Base-by-base conservation (phyloP, 2,113 vertebrate genomes). In the Crotalus viridis region DNA sequence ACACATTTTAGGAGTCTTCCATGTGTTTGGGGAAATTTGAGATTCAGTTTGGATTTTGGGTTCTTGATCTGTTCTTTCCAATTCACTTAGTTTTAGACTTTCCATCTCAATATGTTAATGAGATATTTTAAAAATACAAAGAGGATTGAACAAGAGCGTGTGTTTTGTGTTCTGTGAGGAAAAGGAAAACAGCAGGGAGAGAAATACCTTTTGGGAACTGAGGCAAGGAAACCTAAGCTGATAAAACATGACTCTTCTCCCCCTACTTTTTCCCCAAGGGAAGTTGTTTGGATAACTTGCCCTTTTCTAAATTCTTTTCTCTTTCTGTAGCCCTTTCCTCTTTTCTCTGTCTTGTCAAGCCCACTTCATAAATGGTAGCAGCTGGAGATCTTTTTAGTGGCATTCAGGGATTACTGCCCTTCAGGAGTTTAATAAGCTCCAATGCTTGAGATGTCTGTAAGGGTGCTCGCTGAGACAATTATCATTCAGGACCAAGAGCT, bases 341-440 rank as follows among this genome's bases (percentile, higher is more conserved):
- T 96, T 94, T 94, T 96, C 90, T 97, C 59, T 95, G 90, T 94
- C 96, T 96, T 97, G 96, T 97, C 97, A 96, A 97, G 95, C 97
- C 95, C 94, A 95, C 96, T 98, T 98, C 98, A 98, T 98, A 98
- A 98, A 98, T 48, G 96, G 97, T 97, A 98, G 97, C 98, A 98
- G 98, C 98, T 98, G 98, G 98, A 98, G 97, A 96, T 97, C 97
- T 97, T 97, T 97, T 97, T 96, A 97, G 97, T 96, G 96, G 97
- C 96, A 98, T 98, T 98, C 96, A 96, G 96, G 97, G 98, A 98
- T 98, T 98, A 98, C 96, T 98, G 98, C 97, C 97, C 98, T 98
- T 98, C 92, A 97, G 98, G 98, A 97, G 98, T 98, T 98, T 98
- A 98, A 98, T 98, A 98, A 98, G 97, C 97, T 95, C 92, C 94